Percentiles rank a stretch among this genome's conserved stretches.
Conservation (phyloP, 2,888 invertebrate genomes). For the Empis stercorea region DNA sequence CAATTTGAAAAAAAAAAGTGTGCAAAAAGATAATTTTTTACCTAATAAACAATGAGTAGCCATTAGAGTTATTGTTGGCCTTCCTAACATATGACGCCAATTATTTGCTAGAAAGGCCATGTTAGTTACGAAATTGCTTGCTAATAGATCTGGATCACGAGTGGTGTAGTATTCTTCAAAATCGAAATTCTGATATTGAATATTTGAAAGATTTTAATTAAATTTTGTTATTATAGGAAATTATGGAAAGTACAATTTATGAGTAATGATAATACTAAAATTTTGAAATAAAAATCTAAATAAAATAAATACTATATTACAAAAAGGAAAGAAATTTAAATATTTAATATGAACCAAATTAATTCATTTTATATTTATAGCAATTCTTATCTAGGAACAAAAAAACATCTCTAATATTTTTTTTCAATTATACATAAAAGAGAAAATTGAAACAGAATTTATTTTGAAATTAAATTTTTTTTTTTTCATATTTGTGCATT, state of each 20-base stretch:
- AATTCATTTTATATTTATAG: no score
- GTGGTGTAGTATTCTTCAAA: slow-evolving; percentile 93
- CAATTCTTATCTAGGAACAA: no score
- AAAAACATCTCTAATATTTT: no score
- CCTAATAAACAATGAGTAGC: slow-evolving; percentile 74
- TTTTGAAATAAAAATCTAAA: no score
- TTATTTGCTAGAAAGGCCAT: slow-evolving; percentile 90
- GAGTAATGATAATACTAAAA: not conserved
- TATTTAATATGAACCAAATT: no score
- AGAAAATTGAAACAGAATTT: no score
- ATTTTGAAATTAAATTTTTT: no score
- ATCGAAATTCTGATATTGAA: slow-evolving; percentile 61
- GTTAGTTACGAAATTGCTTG: slow-evolving; percentile 87
- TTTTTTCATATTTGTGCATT: no score
- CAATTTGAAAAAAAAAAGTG: no score
- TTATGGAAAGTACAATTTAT: not conserved
- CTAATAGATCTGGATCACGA: slow-evolving; percentile 87
- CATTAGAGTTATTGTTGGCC: slow-evolving; percentile 86
- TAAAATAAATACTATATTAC: no score
- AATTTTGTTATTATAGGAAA: slow-evolving; percentile 1
- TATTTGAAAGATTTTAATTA: slow-evolving; percentile 6
- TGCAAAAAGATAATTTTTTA: slow-evolving; percentile 37
- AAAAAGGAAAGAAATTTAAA: no score
- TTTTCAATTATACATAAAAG: no score
- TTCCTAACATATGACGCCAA: slow-evolving; percentile 94